Evolutionary conservation across 2,113 vertebrate species (phyloP).

Genomic region (Panthera uncia): DNA sequence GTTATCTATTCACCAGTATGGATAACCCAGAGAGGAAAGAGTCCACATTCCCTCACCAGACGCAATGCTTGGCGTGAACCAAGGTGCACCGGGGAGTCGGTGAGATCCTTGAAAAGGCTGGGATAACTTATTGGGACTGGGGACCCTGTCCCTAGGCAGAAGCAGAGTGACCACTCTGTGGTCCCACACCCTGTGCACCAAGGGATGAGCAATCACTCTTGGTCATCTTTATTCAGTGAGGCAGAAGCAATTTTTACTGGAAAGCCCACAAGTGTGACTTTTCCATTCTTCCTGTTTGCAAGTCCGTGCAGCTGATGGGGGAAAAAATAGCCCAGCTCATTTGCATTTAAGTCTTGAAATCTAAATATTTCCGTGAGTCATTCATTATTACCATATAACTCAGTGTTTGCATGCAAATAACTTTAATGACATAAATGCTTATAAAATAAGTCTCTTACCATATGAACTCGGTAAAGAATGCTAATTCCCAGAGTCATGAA

Average conservation of each 20-base stretch:
- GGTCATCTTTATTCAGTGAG: background rate
- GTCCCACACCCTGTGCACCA: background rate
- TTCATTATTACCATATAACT: conserved; percentile 71
- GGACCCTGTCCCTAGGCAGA: background rate
- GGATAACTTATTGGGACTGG: background rate
- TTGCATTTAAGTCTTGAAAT: conserved; percentile 76
- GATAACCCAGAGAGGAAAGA: background rate
- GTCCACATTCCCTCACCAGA: background rate
- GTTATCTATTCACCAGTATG: background rate
- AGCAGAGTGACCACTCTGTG: background rate
- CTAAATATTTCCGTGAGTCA: conserved; percentile 79
- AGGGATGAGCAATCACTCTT: background rate
- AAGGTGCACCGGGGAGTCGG: too few relatives aligned
- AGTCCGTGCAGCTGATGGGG: conserved; percentile 48
- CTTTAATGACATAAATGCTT: conserved; percentile 74
- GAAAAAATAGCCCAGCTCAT: conserved; percentile 68
- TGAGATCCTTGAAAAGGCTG: background rate
- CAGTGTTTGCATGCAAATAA: conserved; percentile 79
- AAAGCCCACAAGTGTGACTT: conserved; percentile 52
- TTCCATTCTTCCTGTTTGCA: conserved; percentile 9
- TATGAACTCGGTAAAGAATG: conserved; percentile 97
- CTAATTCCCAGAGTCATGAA: conserved; percentile 99
- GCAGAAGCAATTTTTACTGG: conserved; percentile 21
- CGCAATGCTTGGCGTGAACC: background rate
- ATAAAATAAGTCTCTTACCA: conserved; percentile 90